Evolutionary conservation across 2,797 vertebrate genomes (phyloP).

Genomic region (Molossus molossus): DNA sequence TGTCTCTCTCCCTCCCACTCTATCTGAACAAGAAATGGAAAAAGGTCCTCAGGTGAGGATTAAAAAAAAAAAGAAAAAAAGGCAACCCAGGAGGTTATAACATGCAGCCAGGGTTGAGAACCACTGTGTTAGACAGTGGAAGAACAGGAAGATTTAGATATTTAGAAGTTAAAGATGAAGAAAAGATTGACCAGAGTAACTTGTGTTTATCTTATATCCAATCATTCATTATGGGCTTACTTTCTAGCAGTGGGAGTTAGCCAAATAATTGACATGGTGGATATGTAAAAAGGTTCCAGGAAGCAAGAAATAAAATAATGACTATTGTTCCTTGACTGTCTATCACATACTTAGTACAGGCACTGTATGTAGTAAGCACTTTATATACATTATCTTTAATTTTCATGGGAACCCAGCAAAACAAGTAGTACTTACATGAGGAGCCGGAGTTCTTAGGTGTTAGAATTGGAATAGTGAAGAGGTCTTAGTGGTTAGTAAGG

Average conservation of each 20-base stretch:
- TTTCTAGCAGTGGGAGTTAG: neutral
- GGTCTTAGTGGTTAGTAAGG: neutral
- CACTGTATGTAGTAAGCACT: neutral
- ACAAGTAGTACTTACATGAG: neutral
- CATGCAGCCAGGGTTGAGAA: neutral
- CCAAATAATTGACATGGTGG: neutral
- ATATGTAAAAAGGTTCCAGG: conserved; percentile 23
- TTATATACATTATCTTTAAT: neutral
- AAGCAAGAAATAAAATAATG: conserved; percentile 43
- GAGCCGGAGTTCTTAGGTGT: neutral
- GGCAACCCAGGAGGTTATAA: neutral
- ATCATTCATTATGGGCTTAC: neutral
- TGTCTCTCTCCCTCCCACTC: neutral
- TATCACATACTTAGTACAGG: neutral
- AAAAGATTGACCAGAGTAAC: neutral
- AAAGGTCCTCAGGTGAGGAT: no score
- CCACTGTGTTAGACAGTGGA: neutral
- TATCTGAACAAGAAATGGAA: neutral
- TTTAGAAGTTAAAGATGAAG: conserved; percentile 39
- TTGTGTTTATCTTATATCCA: neutral
- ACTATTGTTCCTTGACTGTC: neutral
- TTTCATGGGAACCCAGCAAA: neutral
- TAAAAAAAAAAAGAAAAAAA: neutral
- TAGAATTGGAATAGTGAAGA: neutral
- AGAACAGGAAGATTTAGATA: neutral